A percentile compares a stretch with the other conserved stretches of the same genome.
These are phyloP conservation scores for Myanophis thanlyinensis DNA, from an alignment of 2,113 vertebrate species.

Conservation along the genomic window DNA sequence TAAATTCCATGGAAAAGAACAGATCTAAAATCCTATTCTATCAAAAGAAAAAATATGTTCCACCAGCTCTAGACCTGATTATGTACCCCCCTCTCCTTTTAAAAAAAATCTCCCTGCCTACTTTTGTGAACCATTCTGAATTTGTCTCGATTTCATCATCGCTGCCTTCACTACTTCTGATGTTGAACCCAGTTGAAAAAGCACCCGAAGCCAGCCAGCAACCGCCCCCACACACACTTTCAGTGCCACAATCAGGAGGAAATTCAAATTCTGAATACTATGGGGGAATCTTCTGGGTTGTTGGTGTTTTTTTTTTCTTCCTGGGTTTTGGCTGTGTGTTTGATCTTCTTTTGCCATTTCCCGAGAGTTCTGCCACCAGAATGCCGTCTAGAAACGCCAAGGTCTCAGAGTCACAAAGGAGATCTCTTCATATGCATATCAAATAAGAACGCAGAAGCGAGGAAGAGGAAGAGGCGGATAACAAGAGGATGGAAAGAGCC, in stretches of 20 bases:
- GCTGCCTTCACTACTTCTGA: neutral
- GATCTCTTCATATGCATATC: neutral
- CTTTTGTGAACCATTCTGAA: neutral
- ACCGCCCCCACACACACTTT: too few relatives aligned
- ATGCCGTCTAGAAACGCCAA: neutral
- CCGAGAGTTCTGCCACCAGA: neutral
- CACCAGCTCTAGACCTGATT: neutral
- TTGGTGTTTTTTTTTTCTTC: neutral
- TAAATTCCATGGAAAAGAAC: neutral
- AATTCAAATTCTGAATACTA: neutral
- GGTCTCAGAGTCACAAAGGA: neutral
- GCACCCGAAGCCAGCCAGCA: neutral
- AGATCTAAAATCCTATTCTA: neutral
- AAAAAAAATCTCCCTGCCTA: neutral
- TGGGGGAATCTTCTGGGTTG: neutral
- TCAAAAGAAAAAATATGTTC: neutral
- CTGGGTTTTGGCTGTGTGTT: neutral
- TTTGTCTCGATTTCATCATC: neutral
- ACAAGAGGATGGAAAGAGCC: neutral
- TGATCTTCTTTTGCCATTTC: neutral
- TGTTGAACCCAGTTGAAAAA: neutral
- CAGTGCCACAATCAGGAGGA: accelerated
- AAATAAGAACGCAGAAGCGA: neutral
- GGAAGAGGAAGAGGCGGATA: neutral
- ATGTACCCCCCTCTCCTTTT: neutral